Percentiles rank a stretch among this genome's conserved stretches.
These are phyloP conservation scores for Aquatica leii DNA, from an alignment of 2,888 invertebrate genomes.

Conservation along the genomic window DNA sequence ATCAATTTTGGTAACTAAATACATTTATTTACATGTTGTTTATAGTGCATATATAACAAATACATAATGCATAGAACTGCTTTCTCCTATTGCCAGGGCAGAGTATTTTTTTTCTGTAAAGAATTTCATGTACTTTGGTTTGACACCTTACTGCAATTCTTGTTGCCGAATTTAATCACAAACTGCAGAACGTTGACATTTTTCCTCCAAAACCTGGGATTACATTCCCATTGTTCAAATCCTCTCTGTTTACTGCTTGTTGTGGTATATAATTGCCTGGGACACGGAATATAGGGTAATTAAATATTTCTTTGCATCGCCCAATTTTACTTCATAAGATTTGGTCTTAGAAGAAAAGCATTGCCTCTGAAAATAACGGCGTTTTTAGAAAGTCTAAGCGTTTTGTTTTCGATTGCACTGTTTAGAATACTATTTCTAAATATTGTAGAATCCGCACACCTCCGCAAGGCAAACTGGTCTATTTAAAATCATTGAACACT, in stretches of 20 bases:
- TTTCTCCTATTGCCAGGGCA: conserved; percentile 26
- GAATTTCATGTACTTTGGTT: conserved; percentile 19
- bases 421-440: conserved; percentile 14
- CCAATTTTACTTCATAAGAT: conserved; percentile 18
- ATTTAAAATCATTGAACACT: too few relatives aligned
- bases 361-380: conserved; percentile 17
- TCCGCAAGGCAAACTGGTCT: too few relatives aligned
- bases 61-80: conserved; percentile 11
- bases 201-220: conserved; percentile 21
- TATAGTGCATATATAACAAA: neutral
- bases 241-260: conserved; percentile 28
- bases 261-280: conserved; percentile 19
- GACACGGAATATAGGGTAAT: conserved; percentile 19
- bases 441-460: too few relatives aligned
- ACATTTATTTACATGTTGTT: conserved; percentile 1
- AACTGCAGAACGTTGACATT: conserved; percentile 29
- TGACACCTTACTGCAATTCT: conserved; percentile 26
- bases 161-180: conserved; percentile 30
- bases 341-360: conserved; percentile 22
- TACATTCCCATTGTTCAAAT: conserved; percentile 32
- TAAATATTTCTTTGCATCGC: conserved; percentile 22
- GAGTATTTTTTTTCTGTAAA: conserved; percentile 16
- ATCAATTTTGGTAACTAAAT: conserved; percentile 22
- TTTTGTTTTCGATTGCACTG: conserved; percentile 17
- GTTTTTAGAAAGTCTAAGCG: neutral